Conservation (phyloP, 2,797 vertebrate genomes). For the Cryptoblepharus egeriae region DNA sequence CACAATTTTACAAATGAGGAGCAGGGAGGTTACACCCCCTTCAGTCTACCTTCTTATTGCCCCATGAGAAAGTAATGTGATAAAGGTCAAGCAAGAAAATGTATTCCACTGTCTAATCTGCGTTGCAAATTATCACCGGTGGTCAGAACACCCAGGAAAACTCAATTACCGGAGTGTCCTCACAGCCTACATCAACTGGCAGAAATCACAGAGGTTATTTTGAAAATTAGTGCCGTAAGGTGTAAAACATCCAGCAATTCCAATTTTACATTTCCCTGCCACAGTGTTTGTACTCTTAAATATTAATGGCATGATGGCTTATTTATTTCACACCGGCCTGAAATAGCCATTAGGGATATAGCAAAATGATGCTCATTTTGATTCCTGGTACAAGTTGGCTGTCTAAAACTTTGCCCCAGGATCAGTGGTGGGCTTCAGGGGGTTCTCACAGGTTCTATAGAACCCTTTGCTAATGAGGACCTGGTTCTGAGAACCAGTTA, state of each 20-base stretch:
- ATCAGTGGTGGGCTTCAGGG: no score
- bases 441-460: no score
- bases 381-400: neutral
- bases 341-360: neutral
- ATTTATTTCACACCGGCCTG: constrained; percentile 52
- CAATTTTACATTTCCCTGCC: constrained; percentile 44
- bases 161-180: constrained; percentile 73
- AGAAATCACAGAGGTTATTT: constrained; percentile 55
- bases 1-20: constrained; percentile 55
- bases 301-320: constrained; percentile 48
- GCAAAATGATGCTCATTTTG: neutral
- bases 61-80: constrained; percentile 56
- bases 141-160: constrained; percentile 74
- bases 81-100: constrained; percentile 66
- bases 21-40: constrained; percentile 25
- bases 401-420: no score
- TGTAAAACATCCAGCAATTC: constrained; percentile 42
- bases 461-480: no score
- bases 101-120: constrained; percentile 69
- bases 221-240: constrained; percentile 70
- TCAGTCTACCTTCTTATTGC: constrained; percentile 61
- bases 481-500: no score
- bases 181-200: constrained; percentile 55
- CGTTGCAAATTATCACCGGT: constrained; percentile 71
- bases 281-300: constrained; percentile 48